Conservation (phyloP, 1,140 invertebrate genomes). For the Diachasmimorpha longicaudata region DNA sequence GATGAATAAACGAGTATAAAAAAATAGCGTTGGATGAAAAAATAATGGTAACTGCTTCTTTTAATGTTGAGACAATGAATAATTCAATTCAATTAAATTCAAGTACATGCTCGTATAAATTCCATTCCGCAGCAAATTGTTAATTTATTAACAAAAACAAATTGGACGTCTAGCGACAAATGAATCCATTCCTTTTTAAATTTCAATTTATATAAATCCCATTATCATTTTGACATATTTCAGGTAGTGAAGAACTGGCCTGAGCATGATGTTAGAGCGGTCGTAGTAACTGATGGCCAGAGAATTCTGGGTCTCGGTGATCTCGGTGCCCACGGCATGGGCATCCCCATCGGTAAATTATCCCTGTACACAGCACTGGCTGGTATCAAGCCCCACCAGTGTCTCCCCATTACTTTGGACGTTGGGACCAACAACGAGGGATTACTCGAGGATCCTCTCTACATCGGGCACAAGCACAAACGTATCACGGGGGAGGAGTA, state of each 20-base stretch:
- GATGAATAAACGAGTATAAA: too few relatives aligned
- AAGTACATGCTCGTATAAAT: too few relatives aligned
- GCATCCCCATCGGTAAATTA: slow-evolving; percentile 91
- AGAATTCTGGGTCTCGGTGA: slow-evolving; percentile 92
- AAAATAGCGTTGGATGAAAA: too few relatives aligned
- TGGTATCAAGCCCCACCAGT: slow-evolving; percentile 89
- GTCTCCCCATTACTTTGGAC: slow-evolving; percentile 87
- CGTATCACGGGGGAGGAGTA: slow-evolving; percentile 83
- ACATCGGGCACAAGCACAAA: slow-evolving; percentile 88
- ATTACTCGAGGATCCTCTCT: slow-evolving; percentile 86
- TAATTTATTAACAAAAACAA: too few relatives aligned
- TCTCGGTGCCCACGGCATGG: slow-evolving; percentile 93
- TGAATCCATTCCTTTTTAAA: too few relatives aligned
- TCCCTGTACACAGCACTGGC: slow-evolving; percentile 91
- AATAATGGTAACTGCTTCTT: too few relatives aligned
- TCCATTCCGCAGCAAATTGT: too few relatives aligned
- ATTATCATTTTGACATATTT: too few relatives aligned
- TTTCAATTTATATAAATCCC: too few relatives aligned
- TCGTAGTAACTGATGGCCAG: slow-evolving; percentile 95
- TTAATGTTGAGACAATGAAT: too few relatives aligned
- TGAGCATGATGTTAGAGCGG: slow-evolving; percentile 84
- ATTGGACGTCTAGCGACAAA: too few relatives aligned
- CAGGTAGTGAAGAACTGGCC: slow-evolving; percentile 84
- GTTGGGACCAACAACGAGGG: slow-evolving; percentile 90
- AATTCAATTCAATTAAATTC: too few relatives aligned